Conservation (phyloP, 2,113 vertebrate species). For the Rhagologus leucostigma region DNA sequence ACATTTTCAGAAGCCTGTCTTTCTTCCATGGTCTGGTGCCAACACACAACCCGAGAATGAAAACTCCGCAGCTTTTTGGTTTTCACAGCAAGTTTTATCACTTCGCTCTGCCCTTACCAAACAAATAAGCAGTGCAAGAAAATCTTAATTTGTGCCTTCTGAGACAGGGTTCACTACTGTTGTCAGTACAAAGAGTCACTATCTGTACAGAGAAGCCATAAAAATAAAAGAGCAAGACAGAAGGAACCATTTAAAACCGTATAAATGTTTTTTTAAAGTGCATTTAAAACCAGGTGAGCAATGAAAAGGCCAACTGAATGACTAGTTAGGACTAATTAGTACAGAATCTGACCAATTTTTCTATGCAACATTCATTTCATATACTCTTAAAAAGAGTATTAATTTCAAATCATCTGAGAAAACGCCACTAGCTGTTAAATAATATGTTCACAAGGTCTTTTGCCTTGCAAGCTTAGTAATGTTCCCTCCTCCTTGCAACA, state of each 20-base stretch:
- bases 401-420: not conserved
- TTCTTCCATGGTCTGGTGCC: not conserved
- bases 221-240: not conserved
- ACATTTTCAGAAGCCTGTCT: not conserved
- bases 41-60: not conserved
- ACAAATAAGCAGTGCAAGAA: not conserved
- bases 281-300: not conserved
- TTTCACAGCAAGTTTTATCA: not conserved
- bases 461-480: not conserved
- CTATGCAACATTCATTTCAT: not conserved
- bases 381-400: not conserved
- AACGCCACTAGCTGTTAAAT: not conserved
- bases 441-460: not conserved
- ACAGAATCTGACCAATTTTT: not conserved
- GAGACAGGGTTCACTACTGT: not conserved
- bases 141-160: not conserved
- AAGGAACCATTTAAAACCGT: too few relatives aligned
- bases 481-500: not conserved
- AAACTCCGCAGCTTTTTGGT: not conserved
- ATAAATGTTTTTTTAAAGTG: too few relatives aligned
- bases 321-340: not conserved
- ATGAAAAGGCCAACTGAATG: not conserved
- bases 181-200: not conserved
- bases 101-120: not conserved
- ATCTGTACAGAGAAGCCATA: not conserved